Percentiles rank a stretch among this genome's conserved stretches.
These are phyloP conservation scores for Lytechinus variegatus DNA, from an alignment of 35 echinoderm and acorn worm species.

Conservation along the genomic window DNA sequence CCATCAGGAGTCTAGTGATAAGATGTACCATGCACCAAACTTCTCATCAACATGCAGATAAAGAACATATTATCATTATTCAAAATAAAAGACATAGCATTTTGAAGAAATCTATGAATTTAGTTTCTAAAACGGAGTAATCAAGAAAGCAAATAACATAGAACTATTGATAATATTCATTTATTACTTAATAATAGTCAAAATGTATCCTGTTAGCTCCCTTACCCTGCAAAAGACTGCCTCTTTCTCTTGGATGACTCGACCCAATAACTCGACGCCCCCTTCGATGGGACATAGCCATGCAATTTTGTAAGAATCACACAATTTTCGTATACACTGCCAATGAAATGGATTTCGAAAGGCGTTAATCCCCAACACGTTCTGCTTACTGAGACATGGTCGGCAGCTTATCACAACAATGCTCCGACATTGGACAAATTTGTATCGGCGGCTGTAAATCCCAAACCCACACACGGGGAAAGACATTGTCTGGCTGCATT, in stretches of 20 bases:
- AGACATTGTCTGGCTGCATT: neutral
- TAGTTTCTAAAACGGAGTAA: neutral
- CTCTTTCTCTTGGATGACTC: neutral
- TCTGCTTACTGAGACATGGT: neutral
- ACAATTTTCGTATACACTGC: neutral
- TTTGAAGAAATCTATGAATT: neutral
- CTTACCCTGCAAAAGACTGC: neutral
- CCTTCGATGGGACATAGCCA: neutral
- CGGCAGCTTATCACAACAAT: conserved; percentile 18
- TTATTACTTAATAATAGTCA: too few relatives aligned
- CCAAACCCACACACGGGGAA: neutral
- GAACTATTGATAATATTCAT: neutral
- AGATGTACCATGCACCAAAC: too few relatives aligned
- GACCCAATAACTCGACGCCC: neutral
- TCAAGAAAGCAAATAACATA: neutral
- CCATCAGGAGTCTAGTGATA: too few relatives aligned
- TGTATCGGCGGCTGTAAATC: conserved; percentile 39
- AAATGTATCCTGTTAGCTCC: neutral
- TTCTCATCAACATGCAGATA: too few relatives aligned
- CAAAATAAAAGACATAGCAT: too few relatives aligned
- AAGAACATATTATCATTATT: too few relatives aligned
- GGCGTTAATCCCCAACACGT: conserved; percentile 51
- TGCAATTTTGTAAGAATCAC: neutral
- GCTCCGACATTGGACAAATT: conserved; percentile 47
- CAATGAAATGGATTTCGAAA: neutral